A percentile compares a stretch with the other conserved stretches of the same genome.
phyloP scores from a whole-genome alignment of 2,113 vertebrate species.

The Galemys pyrenaicus region DNA sequence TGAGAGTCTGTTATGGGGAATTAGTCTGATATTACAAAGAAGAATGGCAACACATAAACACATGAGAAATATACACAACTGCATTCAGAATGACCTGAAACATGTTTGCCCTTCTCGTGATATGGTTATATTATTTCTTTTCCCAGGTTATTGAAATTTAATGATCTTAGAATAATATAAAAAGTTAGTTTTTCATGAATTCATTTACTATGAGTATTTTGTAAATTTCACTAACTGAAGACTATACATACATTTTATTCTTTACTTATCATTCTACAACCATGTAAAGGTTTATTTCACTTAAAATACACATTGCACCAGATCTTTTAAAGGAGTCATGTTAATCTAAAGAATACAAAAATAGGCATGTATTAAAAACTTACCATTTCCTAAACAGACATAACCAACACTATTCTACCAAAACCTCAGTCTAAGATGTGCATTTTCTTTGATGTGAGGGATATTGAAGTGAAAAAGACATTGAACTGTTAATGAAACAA shows the following conservation, averaged over 20 bases:
- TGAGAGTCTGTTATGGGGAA: conserved; percentile 35
- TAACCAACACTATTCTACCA: not conserved
- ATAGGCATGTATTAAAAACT: not conserved
- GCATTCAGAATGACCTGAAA: not conserved
- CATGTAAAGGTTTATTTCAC: not conserved
- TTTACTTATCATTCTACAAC: not conserved
- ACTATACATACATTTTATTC: not conserved
- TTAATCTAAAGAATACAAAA: not conserved
- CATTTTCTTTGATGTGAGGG: not conserved
- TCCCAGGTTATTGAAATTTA: not conserved
- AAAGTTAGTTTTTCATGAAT: not conserved
- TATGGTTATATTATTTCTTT: not conserved
- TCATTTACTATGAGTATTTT: not conserved
- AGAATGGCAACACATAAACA: not conserved
- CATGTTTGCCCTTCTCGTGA: not conserved
- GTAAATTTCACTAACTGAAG: conserved; percentile 10
- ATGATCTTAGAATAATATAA: not conserved
- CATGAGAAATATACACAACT: not conserved
- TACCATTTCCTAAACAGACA: not conserved
- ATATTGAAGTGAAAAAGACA: not conserved
- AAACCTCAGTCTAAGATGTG: not conserved
- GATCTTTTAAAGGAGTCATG: not conserved
- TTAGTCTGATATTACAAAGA: not conserved
- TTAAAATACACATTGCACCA: not conserved
- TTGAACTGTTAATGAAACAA: not conserved